Conservation (phyloP, 2,888 invertebrate species). For the Drosophila pseudotalamancana region DNA sequence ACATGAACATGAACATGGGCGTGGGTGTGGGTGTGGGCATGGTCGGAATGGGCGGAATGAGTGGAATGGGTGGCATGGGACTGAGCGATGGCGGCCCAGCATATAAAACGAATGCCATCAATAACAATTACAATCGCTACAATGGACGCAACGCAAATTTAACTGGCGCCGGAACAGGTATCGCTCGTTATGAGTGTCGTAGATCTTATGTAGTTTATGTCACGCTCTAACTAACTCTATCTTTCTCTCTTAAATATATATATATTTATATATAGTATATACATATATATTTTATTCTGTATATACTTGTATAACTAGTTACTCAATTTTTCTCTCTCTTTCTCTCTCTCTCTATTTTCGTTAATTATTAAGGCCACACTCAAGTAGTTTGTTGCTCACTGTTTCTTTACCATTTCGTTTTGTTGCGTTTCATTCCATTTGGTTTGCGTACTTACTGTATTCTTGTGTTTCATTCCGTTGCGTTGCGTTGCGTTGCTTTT, state of each 20-base stretch:
- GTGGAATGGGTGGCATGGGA: slow-evolving; percentile 23
- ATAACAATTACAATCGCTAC: slow-evolving; percentile 84
- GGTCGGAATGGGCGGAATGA: slow-evolving; percentile 26
- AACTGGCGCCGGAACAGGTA: slow-evolving; percentile 81
- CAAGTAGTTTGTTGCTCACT: slow-evolving; percentile 33
- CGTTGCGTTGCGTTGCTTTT: slow-evolving; percentile 13
- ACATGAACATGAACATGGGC: slow-evolving; percentile 16
- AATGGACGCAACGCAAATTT: slow-evolving; percentile 80
- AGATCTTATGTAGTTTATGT: slow-evolving; percentile 48
- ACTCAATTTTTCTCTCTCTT: slow-evolving; percentile 8
- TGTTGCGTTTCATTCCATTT: slow-evolving; percentile 36
- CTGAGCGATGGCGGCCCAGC: slow-evolving; percentile 56
- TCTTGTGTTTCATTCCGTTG: slow-evolving; percentile 2
- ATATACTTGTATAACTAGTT: slow-evolving; percentile 18
- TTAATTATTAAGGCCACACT: slow-evolving; percentile 3
- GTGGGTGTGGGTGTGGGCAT: slow-evolving; percentile 45
- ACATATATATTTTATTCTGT: slow-evolving; percentile 14
- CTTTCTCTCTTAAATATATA: slow-evolving; percentile 11
- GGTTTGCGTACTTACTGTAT: slow-evolving; percentile 1
- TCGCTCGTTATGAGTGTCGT: slow-evolving; percentile 60
- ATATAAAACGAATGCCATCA: slow-evolving; percentile 82
- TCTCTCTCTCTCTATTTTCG: neutral
- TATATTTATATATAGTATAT: neutral
- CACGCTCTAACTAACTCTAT: slow-evolving; percentile 40
- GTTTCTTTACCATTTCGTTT: slow-evolving; percentile 27